These are phyloP conservation scores for Chelidonichthys spinosus DNA, from an alignment of 2,797 vertebrate species.

Conservation along the genomic window DNA sequence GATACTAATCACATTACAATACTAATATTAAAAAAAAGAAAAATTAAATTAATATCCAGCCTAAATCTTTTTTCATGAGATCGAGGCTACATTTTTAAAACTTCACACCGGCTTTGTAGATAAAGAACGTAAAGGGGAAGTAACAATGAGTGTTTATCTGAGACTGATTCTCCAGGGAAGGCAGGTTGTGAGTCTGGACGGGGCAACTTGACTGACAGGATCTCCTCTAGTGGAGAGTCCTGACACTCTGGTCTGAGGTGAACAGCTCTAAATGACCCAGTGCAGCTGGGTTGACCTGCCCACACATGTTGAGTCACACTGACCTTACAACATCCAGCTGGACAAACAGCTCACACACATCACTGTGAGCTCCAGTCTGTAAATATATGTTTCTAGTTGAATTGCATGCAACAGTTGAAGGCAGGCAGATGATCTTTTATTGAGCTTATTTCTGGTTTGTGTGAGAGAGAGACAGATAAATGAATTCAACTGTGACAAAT, in stretches of 20 bases:
- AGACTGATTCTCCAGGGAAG: neutral
- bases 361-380: conserved; percentile 12
- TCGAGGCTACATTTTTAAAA: neutral
- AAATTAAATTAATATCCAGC: neutral
- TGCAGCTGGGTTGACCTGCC: conserved; percentile 63
- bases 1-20: neutral
- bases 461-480: neutral
- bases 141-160: neutral
- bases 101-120: neutral
- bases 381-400: conserved; percentile 16
- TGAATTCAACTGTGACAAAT: neutral
- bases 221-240: neutral
- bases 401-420: neutral
- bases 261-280: conserved; percentile 53
- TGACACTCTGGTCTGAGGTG: conserved; percentile 31
- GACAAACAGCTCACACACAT: neutral
- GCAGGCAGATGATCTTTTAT: conserved; percentile 10
- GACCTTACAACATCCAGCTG: conserved; percentile 49
- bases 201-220: conserved; percentile 1
- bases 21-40: neutral
- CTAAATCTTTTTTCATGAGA: neutral
- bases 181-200: neutral
- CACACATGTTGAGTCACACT: conserved; percentile 52
- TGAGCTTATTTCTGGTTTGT: neutral
- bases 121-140: conserved; percentile 19